These are phyloP conservation scores for Ammodytes marinus DNA, from an alignment of 2,113 vertebrate genomes.

Conservation along the genomic window DNA sequence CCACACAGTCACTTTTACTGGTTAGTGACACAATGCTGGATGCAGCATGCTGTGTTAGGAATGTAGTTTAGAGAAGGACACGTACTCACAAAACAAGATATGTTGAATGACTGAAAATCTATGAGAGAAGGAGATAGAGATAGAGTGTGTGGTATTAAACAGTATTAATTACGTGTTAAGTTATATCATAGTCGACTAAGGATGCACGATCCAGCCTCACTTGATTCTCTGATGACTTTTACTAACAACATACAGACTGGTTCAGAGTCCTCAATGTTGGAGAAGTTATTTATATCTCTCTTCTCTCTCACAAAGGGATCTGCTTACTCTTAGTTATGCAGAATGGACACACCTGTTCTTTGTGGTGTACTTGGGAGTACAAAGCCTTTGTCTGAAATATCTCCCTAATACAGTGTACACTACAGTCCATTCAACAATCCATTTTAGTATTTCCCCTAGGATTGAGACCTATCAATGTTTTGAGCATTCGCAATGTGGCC, in stretches of 20 bases:
- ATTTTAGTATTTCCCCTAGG: too few species aligned
- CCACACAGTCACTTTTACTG: conserved; percentile 27
- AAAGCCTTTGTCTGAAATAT: neutral
- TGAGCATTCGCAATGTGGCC: too few species aligned
- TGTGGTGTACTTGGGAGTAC: neutral
- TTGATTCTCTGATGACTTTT: too few species aligned
- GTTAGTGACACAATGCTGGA: conserved; percentile 43
- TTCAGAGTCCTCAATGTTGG: neutral
- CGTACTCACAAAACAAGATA: conserved; percentile 30
- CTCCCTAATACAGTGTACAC: neutral
- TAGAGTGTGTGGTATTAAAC: neutral
- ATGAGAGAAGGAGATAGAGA: neutral
- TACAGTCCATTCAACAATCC: neutral
- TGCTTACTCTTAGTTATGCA: neutral
- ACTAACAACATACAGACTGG: neutral
- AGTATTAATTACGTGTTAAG: neutral
- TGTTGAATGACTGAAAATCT: neutral
- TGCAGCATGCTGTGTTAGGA: conserved; percentile 28
- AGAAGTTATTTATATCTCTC: conserved; percentile 1
- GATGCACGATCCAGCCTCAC: too few species aligned
- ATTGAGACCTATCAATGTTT: too few species aligned
- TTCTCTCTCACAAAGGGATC: neutral
- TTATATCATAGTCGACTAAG: neutral
- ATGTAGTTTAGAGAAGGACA: conserved; percentile 38
- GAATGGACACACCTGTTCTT: neutral